Evolutionary conservation across 2,113 vertebrate species (phyloP).

Genomic region (Oncorhynchus kisutch): DNA sequence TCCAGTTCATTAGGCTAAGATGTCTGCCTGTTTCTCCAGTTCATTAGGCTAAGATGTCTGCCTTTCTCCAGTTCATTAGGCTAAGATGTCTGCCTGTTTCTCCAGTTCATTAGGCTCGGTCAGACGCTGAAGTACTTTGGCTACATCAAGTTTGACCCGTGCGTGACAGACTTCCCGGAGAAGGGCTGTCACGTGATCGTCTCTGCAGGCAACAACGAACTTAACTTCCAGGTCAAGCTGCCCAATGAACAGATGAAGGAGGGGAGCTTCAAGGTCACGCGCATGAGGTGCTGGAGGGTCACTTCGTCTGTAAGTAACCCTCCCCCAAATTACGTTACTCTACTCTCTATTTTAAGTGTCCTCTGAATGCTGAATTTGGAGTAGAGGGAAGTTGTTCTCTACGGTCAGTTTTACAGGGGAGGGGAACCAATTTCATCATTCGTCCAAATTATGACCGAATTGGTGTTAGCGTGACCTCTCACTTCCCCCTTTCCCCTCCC

Average conservation of each 20-base stretch:
- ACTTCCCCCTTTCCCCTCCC: too few relatives aligned
- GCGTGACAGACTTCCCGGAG: slow-evolving; percentile 95
- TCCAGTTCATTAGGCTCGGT: slow-evolving; percentile 68
- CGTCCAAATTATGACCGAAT: background rate
- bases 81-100: slow-evolving; percentile 37
- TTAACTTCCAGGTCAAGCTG: slow-evolving; percentile 96
- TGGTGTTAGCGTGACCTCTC: background rate
- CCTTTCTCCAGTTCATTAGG: slow-evolving; percentile 29
- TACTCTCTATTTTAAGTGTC: background rate
- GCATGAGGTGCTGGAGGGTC: slow-evolving; percentile 98
- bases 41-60: too few relatives aligned
- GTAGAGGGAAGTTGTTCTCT: background rate
- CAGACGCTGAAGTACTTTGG: slow-evolving; percentile 97
- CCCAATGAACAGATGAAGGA: slow-evolving; percentile 94
- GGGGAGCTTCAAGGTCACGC: slow-evolving; percentile 97
- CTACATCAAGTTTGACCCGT: slow-evolving; percentile 96
- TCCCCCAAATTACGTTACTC: background rate
- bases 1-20: too few relatives aligned
- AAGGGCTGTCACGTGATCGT: slow-evolving; percentile 97
- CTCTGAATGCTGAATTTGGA: background rate
- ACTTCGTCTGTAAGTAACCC: slow-evolving; percentile 90
- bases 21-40: too few relatives aligned
- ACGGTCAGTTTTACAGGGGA: background rate
- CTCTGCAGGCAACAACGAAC: slow-evolving; percentile 94
- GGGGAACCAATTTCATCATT: background rate